phyloP scores from a whole-genome alignment of 2,113 vertebrate genomes.

The Motacilla tschutschensis region DNA sequence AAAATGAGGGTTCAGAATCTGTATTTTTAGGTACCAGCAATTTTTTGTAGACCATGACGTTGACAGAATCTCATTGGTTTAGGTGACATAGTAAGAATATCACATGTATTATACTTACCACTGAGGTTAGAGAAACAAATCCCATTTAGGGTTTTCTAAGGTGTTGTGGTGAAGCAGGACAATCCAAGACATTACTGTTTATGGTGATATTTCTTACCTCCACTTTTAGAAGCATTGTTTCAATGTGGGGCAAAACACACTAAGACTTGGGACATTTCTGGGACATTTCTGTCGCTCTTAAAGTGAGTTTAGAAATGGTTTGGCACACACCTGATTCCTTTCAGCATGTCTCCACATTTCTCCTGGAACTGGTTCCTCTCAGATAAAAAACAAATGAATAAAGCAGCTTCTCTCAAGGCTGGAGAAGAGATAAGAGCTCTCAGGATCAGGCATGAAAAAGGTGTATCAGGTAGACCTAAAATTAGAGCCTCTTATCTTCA shows the following conservation, averaged over 20 bases:
- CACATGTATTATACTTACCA: not conserved
- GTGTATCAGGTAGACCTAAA: not conserved
- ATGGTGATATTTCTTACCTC: not conserved
- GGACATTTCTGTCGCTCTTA: not conserved
- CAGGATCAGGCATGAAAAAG: not conserved
- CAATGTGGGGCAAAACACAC: accelerated
- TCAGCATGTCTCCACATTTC: not conserved
- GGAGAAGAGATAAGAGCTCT: not conserved
- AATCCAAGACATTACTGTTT: not conserved
- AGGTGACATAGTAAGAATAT: not conserved
- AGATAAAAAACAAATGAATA: not conserved
- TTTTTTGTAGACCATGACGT: not conserved
- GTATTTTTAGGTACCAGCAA: not conserved
- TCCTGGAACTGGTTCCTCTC: not conserved
- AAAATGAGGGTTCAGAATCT: not conserved
- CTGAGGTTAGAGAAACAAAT: not conserved
- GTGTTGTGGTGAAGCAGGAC: not conserved
- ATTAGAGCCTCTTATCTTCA: not conserved
- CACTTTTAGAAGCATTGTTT: not conserved
- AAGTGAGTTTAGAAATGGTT: not conserved
- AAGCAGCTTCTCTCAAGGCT: not conserved
- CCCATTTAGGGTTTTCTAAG: not conserved
- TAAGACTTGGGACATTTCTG: not conserved
- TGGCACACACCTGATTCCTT: not conserved
- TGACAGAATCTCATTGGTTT: not conserved